Evolutionary conservation across 2,888 invertebrate genomes (phyloP).

Genomic region (Pecten maximus): DNA sequence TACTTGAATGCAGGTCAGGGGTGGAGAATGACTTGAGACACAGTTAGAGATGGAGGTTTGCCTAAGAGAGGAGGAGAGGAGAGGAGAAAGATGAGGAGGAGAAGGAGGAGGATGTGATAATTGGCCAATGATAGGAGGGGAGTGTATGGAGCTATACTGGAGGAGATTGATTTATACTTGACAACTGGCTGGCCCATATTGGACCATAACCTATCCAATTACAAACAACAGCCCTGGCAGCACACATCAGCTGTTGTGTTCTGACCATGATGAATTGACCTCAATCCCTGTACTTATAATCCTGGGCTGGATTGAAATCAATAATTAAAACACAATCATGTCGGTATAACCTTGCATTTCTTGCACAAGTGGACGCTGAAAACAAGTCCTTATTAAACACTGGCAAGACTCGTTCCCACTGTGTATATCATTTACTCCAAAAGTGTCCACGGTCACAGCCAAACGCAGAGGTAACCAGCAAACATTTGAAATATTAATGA

Average conservation of each 20-base stretch:
- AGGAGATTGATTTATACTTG: not conserved
- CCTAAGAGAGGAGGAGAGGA: not conserved
- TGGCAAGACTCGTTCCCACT: not conserved
- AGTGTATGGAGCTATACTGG: not conserved
- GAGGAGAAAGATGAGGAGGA: not conserved
- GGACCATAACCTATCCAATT: slow-evolving; percentile 35
- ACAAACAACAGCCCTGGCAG: slow-evolving; percentile 1
- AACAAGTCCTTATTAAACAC: not conserved
- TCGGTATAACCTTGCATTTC: slow-evolving; percentile 21
- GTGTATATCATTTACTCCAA: not conserved
- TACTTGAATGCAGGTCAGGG: not conserved
- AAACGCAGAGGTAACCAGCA: not conserved
- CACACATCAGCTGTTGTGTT: not conserved
- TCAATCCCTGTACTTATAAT: slow-evolving; percentile 33
- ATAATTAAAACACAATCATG: slow-evolving; percentile 30
- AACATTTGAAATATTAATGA: not conserved
- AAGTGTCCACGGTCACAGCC: not conserved
- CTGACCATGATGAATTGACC: slow-evolving; percentile 15
- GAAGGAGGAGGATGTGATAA: slow-evolving; percentile 14
- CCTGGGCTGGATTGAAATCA: not conserved
- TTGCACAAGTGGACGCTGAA: not conserved
- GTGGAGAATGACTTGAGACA: not conserved
- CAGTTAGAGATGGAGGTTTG: not conserved
- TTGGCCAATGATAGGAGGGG: slow-evolving; percentile 13
- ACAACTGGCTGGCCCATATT: slow-evolving; percentile 33